Evolutionary conservation across 2,113 vertebrate species (phyloP), one percentile per base, ranked within the genome.

Genomic region (Poeciliopsis occidentalis): DNA sequence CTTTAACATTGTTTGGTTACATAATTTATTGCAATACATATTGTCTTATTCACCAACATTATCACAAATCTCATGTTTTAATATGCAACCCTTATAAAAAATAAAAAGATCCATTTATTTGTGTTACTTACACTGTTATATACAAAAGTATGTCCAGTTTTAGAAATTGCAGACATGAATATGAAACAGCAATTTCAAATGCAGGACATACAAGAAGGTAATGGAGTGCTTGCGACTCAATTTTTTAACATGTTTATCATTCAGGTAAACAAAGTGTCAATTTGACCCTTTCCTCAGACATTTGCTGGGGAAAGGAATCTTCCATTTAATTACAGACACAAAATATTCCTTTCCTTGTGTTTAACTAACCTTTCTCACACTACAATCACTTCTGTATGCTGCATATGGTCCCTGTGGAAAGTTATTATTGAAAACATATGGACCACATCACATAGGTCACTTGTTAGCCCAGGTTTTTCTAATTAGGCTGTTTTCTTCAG

Each of bases 391-490:
- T 51, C 8, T 34, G 64, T 57, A 27, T 76, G 37, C 78, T 72
- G 19, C 61, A 72, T 24, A 64, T 37, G 70, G 63, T 66, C 34
- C 10, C 22, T 17, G 39, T 69, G 73, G 75, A 62, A 90, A 82
- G 73, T 60, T 77, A 86, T 76, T 69, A 75, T 78, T 79, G 41
- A 69, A 54, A 72, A 47, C 37, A 67, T 67, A 37, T 39, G 76
- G 67, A 77, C 57, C 60, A 70, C 26, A 77, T 4, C 39, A 41
- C 13, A 41, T 15, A 41, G 66, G 30, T 47, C 26, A 67, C 66
- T 80, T 87, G 91, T 91, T 86, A 85, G 71, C 30, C 75, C 39
- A 62, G 6, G 68, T 75, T 71, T 71, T 63, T 81, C 72, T 75
- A 27, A 74, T 72, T 8, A 69, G 44, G 61, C 60, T 76, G 60